Evolutionary conservation across 1,140 invertebrate genomes (phyloP), one percentile per base, ranked within the genome.

Genomic region (Zaprionus camerounensis): DNA sequence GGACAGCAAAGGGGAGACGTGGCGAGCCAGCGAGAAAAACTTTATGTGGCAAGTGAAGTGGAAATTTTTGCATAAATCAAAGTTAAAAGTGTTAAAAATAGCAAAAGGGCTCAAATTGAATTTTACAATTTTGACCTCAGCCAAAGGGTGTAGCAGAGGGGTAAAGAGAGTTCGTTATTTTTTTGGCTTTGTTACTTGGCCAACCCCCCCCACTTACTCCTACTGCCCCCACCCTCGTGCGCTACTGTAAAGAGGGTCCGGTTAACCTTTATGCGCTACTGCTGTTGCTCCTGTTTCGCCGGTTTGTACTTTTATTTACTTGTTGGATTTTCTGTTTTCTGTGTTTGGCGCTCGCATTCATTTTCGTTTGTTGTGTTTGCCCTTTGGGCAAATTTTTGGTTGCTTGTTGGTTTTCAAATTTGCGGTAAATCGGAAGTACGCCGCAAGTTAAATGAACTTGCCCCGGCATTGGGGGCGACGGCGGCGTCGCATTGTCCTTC

Each of bases 381-480:
- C 83, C 83, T 84, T 81, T 72, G 84, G 85, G 78, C 69, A 65
- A 79, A 90, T 84, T 88, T 88, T 88, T 80, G 85, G 78, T 73
- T 85, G 81, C 80, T 90, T 90, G 85, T 88, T 88, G 84, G 81
- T 90, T 88, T 90, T 90, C 68, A 88, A 88, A 88, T 88, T 88
- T 88, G 81, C 78, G 84, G 84, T 90, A 90, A 88, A 88, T 88
- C 84, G 85, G 84, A 88, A 88, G 80, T 82, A 69, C 85, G 85
- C 85, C 84, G 85, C 83, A 88, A 90, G 84, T 88, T 88, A 88
- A 88, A 88, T 90, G 84, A 90, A 88, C 84, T 90, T 71, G 67
- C 64, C 56, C 75, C 71, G 53, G 20, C 46, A 44, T 44, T 44
- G 15, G 41, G 41, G 36, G 13, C 36, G 41, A 53, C 51, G 78